A percentile compares a stretch with the other conserved stretches of the same genome.
Evolutionary conservation across 1,140 invertebrate genomes (phyloP).

Genomic region (Hermetia illucens): DNA sequence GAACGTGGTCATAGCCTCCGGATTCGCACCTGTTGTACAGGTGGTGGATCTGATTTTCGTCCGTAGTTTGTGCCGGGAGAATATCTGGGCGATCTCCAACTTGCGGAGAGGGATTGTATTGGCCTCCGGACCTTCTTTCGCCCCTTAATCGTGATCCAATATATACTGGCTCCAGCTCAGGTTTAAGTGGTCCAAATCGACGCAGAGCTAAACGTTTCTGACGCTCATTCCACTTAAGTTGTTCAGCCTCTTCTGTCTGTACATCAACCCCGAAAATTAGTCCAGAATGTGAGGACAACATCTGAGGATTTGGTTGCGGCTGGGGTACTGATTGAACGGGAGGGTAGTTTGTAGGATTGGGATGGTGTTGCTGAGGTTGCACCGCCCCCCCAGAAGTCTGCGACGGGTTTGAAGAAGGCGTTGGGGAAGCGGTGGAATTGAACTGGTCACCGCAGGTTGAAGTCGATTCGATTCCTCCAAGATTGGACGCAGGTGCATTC

Average conservation of each 20-base stretch:
- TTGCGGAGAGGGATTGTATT: background rate
- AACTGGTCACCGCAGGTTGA: background rate
- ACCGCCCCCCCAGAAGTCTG: conserved; percentile 4
- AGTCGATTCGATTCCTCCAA: background rate
- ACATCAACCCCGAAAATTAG: conserved; percentile 58
- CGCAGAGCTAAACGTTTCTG: conserved; percentile 45
- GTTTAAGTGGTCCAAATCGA: conserved; percentile 20
- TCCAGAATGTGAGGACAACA: too few species aligned
- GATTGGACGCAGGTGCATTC: background rate
- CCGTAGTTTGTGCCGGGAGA: conserved; percentile 18
- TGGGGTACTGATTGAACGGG: background rate
- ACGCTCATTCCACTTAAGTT: conserved; percentile 48
- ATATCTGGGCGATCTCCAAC: conserved; percentile 28
- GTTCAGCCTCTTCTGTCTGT: conserved; percentile 44
- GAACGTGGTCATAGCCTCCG: conserved; percentile 16
- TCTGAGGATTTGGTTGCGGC: conserved; percentile 1
- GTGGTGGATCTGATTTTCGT: too few species aligned
- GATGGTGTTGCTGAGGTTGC: too few species aligned
- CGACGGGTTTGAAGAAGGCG: conserved; percentile 5
- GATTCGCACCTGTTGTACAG: too few species aligned
- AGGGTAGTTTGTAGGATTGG: too few species aligned
- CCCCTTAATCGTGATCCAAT: background rate
- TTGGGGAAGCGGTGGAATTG: conserved; percentile 3
- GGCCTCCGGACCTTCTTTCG: background rate
- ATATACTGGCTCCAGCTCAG: conserved; percentile 8